Evolutionary conservation across 2,888 invertebrate species (phyloP), one percentile per base, ranked within the genome.

Genomic region (Sialis fuliginosa): DNA sequence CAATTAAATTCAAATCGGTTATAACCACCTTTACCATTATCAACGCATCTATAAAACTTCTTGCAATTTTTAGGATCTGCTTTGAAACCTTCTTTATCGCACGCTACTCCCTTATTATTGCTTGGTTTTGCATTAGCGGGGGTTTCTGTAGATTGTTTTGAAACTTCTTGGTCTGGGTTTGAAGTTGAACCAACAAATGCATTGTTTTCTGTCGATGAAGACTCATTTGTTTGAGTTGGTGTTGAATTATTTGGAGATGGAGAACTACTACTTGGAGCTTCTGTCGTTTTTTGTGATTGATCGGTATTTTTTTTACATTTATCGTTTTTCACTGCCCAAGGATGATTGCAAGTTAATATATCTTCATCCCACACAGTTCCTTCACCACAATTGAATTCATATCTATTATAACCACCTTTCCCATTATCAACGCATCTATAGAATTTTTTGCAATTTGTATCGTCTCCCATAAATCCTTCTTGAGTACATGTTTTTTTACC

Each of bases 341-440:
- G 72, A 55, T 79, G 68, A 60, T 82, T 82, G 58, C 83, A 83
- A 3, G 76, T 75, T 51, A 71, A 71, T 44, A 79, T 59, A 43
- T 71, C 69, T 31, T 77, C 75, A 62, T 83, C 82, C 70, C 79
- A 83, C 52, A 82, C 79, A 1, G 83, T 83, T 33, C 81, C 81
- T 50, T 73, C 72, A 9, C 74, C 71, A 56, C 83, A 83, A 41
- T 74, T 71, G 58, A 81, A 81, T 56, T 77, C 69, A 58, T 71
- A 80, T 6, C 39, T 33, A 22, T 33, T 49, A 30, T 42, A 46
- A 46, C 40, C n/a, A 50, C 42, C 32, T 52, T 52, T 47, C 54
- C 55, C 49, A 13, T 54, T 53, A 48, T 54, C 53, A 22, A 57
- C 58, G 40, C 58, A 62, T 51, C 61, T 55, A 47, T 60, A 61